phyloP scores from a whole-genome alignment of 2,888 invertebrate species.

The Hemithea aestivaria region DNA sequence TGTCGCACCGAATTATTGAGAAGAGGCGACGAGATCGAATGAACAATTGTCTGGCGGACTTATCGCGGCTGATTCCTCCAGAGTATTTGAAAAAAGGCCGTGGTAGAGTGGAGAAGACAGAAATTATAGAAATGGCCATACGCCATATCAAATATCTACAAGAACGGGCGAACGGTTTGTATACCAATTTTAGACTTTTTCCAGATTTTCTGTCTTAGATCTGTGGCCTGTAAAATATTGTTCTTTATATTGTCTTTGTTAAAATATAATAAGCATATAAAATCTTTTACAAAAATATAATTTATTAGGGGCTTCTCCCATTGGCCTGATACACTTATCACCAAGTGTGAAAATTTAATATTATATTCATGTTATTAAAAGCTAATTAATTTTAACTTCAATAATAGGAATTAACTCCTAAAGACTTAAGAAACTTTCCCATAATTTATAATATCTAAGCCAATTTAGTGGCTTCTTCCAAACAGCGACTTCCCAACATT shows the following conservation, averaged over 20 bases:
- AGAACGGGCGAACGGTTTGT: constrained; percentile 76
- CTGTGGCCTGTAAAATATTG: too few species aligned
- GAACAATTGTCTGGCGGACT: constrained; percentile 97
- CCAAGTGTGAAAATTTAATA: too few species aligned
- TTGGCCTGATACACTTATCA: too few species aligned
- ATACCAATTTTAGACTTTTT: constrained; percentile 1
- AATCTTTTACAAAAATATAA: too few species aligned
- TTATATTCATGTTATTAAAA: too few species aligned
- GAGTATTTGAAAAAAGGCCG: constrained; percentile 96
- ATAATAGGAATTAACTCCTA: too few species aligned
- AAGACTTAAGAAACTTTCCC: too few species aligned
- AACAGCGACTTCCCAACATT: constrained; percentile 40
- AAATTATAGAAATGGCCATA: constrained; percentile 99
- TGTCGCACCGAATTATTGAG: constrained; percentile 98
- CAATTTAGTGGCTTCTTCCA: constrained; percentile 20
- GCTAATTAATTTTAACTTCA: too few species aligned
- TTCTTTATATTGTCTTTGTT: too few species aligned
- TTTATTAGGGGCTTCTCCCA: too few species aligned
- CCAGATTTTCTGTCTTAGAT: too few species aligned
- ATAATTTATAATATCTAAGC: neutral
- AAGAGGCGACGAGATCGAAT: constrained; percentile 96
- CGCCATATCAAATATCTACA: constrained; percentile 95
- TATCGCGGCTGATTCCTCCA: constrained; percentile 94
- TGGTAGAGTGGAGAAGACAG: constrained; percentile 97
- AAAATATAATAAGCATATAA: too few species aligned